Evolutionary conservation across 2,797 vertebrate genomes (phyloP).

Genomic region (Triplophysa bombifrons): DNA sequence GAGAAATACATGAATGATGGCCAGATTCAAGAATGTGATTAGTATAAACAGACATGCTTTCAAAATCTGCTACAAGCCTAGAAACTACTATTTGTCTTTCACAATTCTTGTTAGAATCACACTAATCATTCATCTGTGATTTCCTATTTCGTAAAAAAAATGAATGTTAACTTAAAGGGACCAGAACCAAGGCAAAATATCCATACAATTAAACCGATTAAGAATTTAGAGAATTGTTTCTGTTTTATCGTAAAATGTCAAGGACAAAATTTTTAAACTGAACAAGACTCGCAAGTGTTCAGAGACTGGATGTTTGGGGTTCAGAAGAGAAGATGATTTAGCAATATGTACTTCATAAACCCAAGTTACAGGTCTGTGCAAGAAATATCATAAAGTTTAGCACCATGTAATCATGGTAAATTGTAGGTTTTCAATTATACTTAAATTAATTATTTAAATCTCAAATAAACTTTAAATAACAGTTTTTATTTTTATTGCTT

Average conservation of each 20-base stretch:
- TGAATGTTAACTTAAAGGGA: not conserved
- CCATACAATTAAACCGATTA: no score
- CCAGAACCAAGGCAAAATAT: not conserved
- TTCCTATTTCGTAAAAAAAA: not conserved
- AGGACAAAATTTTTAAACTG: not conserved
- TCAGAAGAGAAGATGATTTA: not conserved
- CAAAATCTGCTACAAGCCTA: not conserved
- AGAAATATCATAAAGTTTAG: not conserved
- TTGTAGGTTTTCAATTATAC: not conserved
- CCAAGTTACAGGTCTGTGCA: not conserved
- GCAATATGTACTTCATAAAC: not conserved
- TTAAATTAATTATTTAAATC: not conserved
- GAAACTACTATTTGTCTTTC: not conserved
- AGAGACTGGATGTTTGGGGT: not conserved
- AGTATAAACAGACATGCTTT: not conserved
- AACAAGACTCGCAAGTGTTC: not conserved
- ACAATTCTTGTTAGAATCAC: not conserved
- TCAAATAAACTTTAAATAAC: not conserved
- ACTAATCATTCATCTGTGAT: no score
- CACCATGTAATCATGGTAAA: not conserved
- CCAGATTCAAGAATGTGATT: not conserved
- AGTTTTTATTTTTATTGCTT: constrained; percentile 7
- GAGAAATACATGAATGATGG: not conserved
- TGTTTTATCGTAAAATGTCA: not conserved
- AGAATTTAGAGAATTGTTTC: no score